Conservation (phyloP, 1,140 invertebrate species). For the Diachasma alloeum region DNA sequence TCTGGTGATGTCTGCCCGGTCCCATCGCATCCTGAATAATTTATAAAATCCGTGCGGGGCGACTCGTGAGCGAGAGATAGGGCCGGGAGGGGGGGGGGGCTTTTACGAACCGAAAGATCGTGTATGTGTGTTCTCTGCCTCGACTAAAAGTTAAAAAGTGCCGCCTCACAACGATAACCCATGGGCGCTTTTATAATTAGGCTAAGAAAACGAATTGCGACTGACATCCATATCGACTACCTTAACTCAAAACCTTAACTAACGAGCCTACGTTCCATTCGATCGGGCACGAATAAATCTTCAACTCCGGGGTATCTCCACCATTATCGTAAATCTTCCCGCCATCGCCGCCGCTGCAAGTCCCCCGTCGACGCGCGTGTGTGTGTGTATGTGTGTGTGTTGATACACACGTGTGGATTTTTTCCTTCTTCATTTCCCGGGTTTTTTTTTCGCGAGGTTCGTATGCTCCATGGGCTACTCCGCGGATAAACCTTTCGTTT, state of each 20-base stretch:
- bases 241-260: constrained; percentile 54
- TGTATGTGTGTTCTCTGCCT: neutral
- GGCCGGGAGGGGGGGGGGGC: neutral
- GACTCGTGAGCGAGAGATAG: neutral
- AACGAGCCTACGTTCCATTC: constrained; percentile 56
- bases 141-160: constrained; percentile 17
- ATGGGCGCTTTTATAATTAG: constrained; percentile 60
- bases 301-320: constrained; percentile 37
- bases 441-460: constrained; percentile 20
- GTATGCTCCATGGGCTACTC: neutral
- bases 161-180: constrained; percentile 12
- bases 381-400: constrained; percentile 5
- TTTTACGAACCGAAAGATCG: neutral
- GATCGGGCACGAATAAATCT: constrained; percentile 46
- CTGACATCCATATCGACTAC: constrained; percentile 60
- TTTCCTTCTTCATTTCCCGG: constrained; percentile 8
- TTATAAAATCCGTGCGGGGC: constrained; percentile 13
- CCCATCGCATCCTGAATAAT: constrained; percentile 11
- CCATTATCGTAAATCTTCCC: constrained; percentile 52
- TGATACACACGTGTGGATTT: constrained; percentile 3
- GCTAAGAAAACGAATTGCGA: constrained; percentile 58
- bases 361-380: constrained; percentile 18
- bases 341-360: constrained; percentile 39
- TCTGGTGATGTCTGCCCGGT: constrained; percentile 35
- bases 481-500: constrained; percentile 43